Evolutionary conservation across 2,113 vertebrate genomes (phyloP), one percentile per base, ranked within the genome.

Genomic region (Nothobranchius kuhntae): DNA sequence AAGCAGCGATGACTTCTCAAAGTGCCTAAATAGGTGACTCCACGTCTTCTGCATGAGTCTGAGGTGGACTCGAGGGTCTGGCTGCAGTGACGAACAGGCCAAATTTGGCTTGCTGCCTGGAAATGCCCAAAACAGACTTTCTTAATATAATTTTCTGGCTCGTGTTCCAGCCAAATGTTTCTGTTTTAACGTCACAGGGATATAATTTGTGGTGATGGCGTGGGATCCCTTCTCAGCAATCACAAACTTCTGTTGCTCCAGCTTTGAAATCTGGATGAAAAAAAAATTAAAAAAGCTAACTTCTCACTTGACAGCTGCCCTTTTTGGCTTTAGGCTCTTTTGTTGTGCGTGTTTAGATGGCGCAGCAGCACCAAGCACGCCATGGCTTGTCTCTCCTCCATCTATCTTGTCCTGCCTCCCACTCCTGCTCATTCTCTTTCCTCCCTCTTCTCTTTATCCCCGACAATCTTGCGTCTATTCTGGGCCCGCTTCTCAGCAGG

Each of bases 401-500:
- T 86, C 65, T 59, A 73, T 86, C 74, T 72, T 63, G 8, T 50
- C 72, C 73, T 75, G 50, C 78, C 85, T 86, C 87, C 84, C 74
- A 81, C 78, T 70, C 21, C 55, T 76, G 73, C 54, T 77, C 73
- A 65, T 58, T 78, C 59, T 73, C 57, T 66, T 80, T 78, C 77
- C 61, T 11, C 77, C 72, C 56, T 81, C 66, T 63, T 62, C 73
- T 75, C 68, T 81, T 88, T 83, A 89, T 86, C 84, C 85, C 36
- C 65, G 61, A 78, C 87, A 57, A 84, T 87, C 81, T 81, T 58
- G 17, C 83, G 66, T 82, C 86, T 91, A 89, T 89, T 89, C 78
- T 81, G 65, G 81, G 79, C 70, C 66, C 12, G 70, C 64, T 75
- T 84, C 84, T 86, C 68, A 68, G 72, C 71, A 67, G 68, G 71